A percentile compares a stretch with the other conserved stretches of the same genome.
Conservation (phyloP, 2,797 vertebrate genomes). For the Pangasius krempfi region DNA sequence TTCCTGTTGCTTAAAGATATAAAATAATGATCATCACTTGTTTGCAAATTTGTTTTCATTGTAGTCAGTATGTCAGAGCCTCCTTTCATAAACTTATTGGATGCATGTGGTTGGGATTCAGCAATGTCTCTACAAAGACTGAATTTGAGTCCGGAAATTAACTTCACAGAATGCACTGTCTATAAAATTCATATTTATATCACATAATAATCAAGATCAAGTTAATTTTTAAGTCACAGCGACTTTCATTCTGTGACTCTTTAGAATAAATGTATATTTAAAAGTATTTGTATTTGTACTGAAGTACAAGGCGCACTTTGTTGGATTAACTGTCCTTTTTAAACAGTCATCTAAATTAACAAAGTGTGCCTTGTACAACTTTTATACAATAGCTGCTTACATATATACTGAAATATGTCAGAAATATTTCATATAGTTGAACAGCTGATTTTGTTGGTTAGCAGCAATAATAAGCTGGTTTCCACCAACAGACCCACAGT, state of each 20-base stretch:
- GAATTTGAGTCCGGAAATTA: neutral
- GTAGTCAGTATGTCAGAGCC: neutral
- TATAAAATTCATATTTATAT: neutral
- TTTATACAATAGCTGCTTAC: constrained; percentile 25
- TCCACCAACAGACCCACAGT: constrained; percentile 8
- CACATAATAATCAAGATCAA: neutral
- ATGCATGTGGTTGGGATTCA: neutral
- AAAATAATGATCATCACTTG: neutral
- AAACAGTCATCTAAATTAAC: constrained; percentile 15
- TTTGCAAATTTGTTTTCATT: neutral
- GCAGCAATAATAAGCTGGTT: constrained; percentile 5
- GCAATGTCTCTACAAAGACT: neutral
- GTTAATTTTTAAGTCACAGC: neutral
- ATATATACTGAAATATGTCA: constrained; percentile 7
- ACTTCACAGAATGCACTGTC: neutral
- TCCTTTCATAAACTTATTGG: neutral
- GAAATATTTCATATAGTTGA: constrained; percentile 8
- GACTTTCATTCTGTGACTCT: constrained; percentile 2
- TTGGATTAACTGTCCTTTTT: constrained; percentile 16
- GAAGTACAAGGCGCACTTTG: constrained; percentile 10
- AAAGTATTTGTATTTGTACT: neutral
- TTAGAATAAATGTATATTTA: constrained; percentile 9
- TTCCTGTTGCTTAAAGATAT: neutral
- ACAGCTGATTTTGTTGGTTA: constrained; percentile 19
- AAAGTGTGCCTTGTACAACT: constrained; percentile 24